Conservation (phyloP, 1,140 invertebrate species). For the Rhopalosiphum padi region DNA sequence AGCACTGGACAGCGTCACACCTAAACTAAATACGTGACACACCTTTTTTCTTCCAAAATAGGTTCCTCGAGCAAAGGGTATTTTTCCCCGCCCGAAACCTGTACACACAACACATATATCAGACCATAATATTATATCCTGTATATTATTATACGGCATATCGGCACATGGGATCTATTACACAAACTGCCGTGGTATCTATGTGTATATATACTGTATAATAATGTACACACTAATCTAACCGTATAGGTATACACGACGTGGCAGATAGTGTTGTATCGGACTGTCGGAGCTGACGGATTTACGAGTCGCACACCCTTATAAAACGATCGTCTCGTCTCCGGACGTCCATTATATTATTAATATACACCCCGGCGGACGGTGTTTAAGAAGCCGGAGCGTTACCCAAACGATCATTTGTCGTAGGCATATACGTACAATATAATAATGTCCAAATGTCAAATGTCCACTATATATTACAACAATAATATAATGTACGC, state of each 20-base stretch:
- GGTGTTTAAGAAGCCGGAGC: background rate
- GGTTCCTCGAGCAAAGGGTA: background rate
- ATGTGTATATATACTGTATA: background rate
- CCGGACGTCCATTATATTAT: background rate
- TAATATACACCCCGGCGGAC: background rate
- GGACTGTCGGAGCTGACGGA: background rate
- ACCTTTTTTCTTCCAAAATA: background rate
- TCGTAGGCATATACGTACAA: background rate
- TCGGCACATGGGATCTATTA: background rate
- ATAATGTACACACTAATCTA: background rate
- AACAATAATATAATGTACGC: background rate
- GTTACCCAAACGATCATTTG: constrained; percentile 28
- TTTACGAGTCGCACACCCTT: constrained; percentile 37
- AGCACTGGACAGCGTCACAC: no score
- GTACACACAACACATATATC: no score
- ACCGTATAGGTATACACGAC: background rate
- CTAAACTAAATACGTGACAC: no score
- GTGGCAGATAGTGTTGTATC: background rate
- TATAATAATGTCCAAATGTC: constrained; percentile 17
- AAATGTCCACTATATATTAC: background rate
- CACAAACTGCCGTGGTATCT: background rate
- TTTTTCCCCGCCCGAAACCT: background rate
- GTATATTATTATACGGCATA: background rate
- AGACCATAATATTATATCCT: background rate
- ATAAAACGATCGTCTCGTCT: background rate